A percentile compares a stretch with the other conserved stretches of the same genome.
Evolutionary conservation across 2,888 invertebrate genomes (phyloP).

Genomic region (Drosophila rubida): DNA sequence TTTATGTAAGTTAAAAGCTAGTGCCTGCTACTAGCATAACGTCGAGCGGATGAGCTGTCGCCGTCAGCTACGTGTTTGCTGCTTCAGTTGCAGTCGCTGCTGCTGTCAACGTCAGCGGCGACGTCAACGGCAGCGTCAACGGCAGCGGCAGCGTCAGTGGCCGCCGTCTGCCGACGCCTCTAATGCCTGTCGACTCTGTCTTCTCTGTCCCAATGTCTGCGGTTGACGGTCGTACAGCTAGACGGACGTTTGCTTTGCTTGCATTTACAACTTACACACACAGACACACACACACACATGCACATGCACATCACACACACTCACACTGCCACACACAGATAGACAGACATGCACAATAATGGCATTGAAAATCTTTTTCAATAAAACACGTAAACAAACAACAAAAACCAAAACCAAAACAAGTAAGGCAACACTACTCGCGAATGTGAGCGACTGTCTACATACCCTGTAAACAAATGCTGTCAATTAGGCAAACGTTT

Average conservation of each 20-base stretch:
- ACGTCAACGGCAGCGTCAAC: slow-evolving; percentile 22
- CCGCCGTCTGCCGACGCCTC: slow-evolving; percentile 60
- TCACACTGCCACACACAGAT: slow-evolving; percentile 25
- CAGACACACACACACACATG: slow-evolving; percentile 42
- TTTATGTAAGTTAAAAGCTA: slow-evolving; percentile 26
- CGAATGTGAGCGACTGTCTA: slow-evolving; percentile 14
- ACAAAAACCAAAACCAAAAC: slow-evolving; percentile 72
- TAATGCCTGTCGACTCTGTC: slow-evolving; percentile 63
- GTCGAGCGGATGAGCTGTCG: slow-evolving; percentile 66
- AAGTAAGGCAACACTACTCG: slow-evolving; percentile 42
- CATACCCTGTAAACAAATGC: slow-evolving; percentile 22
- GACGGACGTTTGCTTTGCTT: slow-evolving; percentile 78
- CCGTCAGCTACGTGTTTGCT: slow-evolving; percentile 22
- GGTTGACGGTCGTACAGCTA: slow-evolving; percentile 79
- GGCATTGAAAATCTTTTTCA: slow-evolving; percentile 79
- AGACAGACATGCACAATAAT: slow-evolving; percentile 66
- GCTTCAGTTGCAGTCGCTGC: slow-evolving; percentile 25
- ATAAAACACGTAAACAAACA: slow-evolving; percentile 80
- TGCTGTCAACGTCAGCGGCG: slow-evolving; percentile 21
- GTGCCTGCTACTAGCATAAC: slow-evolving; percentile 37
- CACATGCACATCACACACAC: slow-evolving; percentile 38
- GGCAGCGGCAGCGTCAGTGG: slow-evolving; percentile 17
- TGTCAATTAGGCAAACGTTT: not conserved
- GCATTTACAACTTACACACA: slow-evolving; percentile 72
- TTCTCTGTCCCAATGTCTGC: slow-evolving; percentile 69